Evolutionary conservation across 2,888 invertebrate genomes (phyloP), one percentile per base, ranked within the genome.

Genomic region (Drosophila trichaetosa): DNA sequence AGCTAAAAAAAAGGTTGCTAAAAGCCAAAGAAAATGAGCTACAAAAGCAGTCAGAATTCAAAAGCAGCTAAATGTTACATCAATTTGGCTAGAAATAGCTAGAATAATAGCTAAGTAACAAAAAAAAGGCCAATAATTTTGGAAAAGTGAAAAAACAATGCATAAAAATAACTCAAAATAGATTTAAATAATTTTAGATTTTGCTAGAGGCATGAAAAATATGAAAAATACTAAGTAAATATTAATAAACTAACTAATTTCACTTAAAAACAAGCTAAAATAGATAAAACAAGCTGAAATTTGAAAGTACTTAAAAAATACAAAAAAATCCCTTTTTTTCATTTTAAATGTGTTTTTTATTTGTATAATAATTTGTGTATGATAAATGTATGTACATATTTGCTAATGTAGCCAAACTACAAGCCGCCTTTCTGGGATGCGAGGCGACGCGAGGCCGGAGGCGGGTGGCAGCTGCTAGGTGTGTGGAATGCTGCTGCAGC

Each of bases 1-100:
- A 68, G 79, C 73, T 78, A 60, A 73, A 68, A 60, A 79, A 72
- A 63, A 71, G 62, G 68, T 62, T 73, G 82, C 73, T 80, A 69
- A 38, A 60, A 66, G 34, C 24, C 61, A 6, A 27, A 24, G 52
- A 61, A 52, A 52, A 69, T 60, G 34, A 46, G 46, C 52, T 69
- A 57, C 61, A 52, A 10, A 31, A 8, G 16, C 16, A 27, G 11
- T 18, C 2, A 29, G 11, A 29, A 11, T 18, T 8, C n/a, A 51
- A 42, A 62, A 57, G 24, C 18, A 42, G 34, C 62, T 36, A 21
- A 56, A 18, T 42, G 2, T 5, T 16, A 33, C 5, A 21, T 16
- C 1, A 24, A 34, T 34, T 24, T 48, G 49, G 36, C 51, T n/a
- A 18, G n/a, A 59, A 67, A 21, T 18, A 51, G 31, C 29, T 56